Evolutionary conservation across 2,888 invertebrate species (phyloP), one percentile per base, ranked within the genome.

Genomic region (Zaprionus obscuricornis): DNA sequence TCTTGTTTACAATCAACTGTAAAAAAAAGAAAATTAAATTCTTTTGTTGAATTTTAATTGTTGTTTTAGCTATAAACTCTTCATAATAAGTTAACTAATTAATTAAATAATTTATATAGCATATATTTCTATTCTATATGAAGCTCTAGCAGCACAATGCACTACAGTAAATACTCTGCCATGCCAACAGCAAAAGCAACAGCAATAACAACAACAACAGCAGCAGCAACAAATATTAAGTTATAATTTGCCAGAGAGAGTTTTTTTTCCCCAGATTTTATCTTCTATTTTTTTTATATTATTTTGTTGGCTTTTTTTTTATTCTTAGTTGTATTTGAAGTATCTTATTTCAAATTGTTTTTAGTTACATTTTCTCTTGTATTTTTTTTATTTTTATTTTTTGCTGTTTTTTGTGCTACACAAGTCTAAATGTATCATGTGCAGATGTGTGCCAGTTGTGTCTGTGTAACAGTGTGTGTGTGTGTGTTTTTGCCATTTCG

Each of bases 301-400:
- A 20, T 57, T 45, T 14, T 51, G 45, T 57, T 58, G 50, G 50
- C 18, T 27, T 51, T 42, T 27, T 3, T 27, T 33, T 6, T 13
- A 16, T 43, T 50, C 50, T 39, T 7, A 31, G 46, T 17, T 49
- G 17, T 37, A 46, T 31, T 6, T 56, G 18, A 58, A 54, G 60
- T 72, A 83, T 75, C 60, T 75, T 69, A 72, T 84, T 69, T 76
- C 66, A 58, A 39, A 59, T 66, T 60, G 63, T 67, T 85, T n/a
- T 74, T 85, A 69, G 85, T 58, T 82, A 55, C 65, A 69, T 37
- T 69, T n/a, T n/a, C n/a, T n/a, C n/a, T n/a, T n/a, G n/a, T n/a
- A n/a, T n/a, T n/a, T n/a, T n/a, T n/a, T n/a, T n/a, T n/a, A n/a
- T n/a, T n/a, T n/a, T n/a, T n/a, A n/a, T n/a, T n/a, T n/a, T n/a